Evolutionary conservation across 2,888 invertebrate genomes (phyloP), one percentile per base, ranked within the genome.

Genomic region (Dryocosmus kuriphilus): DNA sequence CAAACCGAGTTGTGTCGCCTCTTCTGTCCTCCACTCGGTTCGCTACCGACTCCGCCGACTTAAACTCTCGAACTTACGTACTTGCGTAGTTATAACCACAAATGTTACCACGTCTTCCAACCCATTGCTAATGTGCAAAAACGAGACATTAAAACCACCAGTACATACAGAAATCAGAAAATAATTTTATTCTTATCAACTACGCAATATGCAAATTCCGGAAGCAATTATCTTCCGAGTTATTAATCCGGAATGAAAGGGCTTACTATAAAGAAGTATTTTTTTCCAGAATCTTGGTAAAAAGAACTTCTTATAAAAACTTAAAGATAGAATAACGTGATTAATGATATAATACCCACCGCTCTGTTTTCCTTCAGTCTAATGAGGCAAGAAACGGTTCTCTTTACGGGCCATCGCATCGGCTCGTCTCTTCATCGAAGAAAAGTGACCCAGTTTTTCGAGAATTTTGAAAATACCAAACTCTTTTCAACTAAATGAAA

Each of bases 1-100:
- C 88, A 88, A 88, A 87, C 83, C 82, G 83, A 86, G 85, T 86
- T 86, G 85, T 82, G 85, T 88, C 88, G 85, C 84, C 85, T 82
- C 83, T 79, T 82, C 82, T 80, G 81, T 74, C 83, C 80, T 27
- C 22, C 22, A 55, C 55, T 77, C 73, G 80, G 78, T 77, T 78
- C 83, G 82, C 84, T 82, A 84, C 85, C 79, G 84, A 82, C 81
- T 85, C 83, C 73, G 79, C 81, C 81, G 65, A 74, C 65, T 81
- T 83, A 82, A 86, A 87, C 83, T 86, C 83, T 77, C 81, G 79
- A 86, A 86, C 86, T 86, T 85, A 84, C 84, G 85, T 81, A 83
- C 85, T 85, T 85, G 81, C 80, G 81, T 61, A 78, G 67, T 35
- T 81, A 81, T 81, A 79, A 81, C 71, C 74, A 78, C 79, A 77